Base-by-base conservation (phyloP, 2,888 invertebrate species). In the Hirudinaria manillensis region DNA sequence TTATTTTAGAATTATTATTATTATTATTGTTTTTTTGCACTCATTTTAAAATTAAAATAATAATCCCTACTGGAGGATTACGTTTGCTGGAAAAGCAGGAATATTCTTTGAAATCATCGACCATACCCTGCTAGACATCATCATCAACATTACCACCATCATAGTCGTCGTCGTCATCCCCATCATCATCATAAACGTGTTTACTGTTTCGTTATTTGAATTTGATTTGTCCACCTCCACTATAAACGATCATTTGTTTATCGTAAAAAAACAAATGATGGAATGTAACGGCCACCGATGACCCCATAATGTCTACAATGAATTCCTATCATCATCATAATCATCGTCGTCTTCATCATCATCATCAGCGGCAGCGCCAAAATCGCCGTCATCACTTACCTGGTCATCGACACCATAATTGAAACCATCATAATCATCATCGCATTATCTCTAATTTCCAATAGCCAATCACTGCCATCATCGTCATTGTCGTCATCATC, bases 351-450 rank as follows among this genome's bases (percentile, higher is more conserved):
- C 61, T 21, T 61, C 61, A 29, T 16, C 61, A 10, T 16, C 61
- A 29, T 16, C 61, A 61, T 61, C 61, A 61, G 13, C 61, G n/a
- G 13, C 61, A 61, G 75, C 75, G 36, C 74, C 71, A 65, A 75
- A 38, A 65, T 75, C 51, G 36, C 45, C 38, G 36, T 75, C 71
- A 65, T 75, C 71, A 65, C 74, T 29, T 32, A 38, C 71, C n/a
- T 75, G 45, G 36, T 75, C 71, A 56, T 75, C 71, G 34, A 75
- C 71, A 27, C 75, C 71, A 55, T 75, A 45, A 55, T 75, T 38
- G 51, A 66, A 3, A 56, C 13, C 56, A 13, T 56, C 56, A 56
- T 56, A 21, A 56, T 13, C 56, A 56, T 13, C 56, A 56, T 56
- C 56, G 27, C 53, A 53, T 53, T 21, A 53, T 53, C 53, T n/a